Conservation (phyloP, 2,113 vertebrate genomes). For the Cyanoderma ruficeps region DNA sequence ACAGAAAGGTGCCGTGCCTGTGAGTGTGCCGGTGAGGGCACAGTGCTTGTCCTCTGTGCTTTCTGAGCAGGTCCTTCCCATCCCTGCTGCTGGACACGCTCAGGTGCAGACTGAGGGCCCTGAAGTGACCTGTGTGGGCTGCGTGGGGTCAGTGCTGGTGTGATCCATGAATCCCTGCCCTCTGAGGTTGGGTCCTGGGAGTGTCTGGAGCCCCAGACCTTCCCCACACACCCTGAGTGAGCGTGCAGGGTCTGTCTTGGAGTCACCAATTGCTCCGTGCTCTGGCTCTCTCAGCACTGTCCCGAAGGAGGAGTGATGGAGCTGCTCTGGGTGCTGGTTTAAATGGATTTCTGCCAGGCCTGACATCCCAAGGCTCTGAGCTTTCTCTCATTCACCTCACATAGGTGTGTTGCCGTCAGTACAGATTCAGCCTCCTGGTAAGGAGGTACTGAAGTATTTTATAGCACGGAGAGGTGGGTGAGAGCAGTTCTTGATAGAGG, state of each 20-base stretch:
- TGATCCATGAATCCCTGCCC: background rate
- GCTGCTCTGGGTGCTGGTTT: background rate
- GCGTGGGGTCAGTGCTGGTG: background rate
- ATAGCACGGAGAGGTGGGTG: background rate
- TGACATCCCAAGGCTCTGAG: background rate
- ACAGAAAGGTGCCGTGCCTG: rapidly evolving
- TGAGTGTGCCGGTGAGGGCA: background rate
- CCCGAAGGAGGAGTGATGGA: background rate
- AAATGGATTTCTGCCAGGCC: background rate
- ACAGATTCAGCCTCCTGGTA: background rate
- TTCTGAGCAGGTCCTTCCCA: background rate
- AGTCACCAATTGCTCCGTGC: background rate
- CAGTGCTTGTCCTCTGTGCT: background rate
- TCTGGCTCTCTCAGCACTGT: background rate
- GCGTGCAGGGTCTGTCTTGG: background rate
- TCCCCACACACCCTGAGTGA: background rate
- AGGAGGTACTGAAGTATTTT: background rate
- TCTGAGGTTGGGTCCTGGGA: background rate
- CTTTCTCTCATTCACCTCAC: background rate
- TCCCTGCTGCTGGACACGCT: background rate
- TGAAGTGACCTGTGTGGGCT: background rate
- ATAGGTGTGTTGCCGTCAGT: rapidly evolving
- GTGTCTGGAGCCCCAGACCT: background rate
- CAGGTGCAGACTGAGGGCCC: background rate
- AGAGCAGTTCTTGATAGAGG: background rate